Evolutionary conservation across 92 coral and sea anemone species (phyloP).

Genomic region (Epizoanthus stellaris): DNA sequence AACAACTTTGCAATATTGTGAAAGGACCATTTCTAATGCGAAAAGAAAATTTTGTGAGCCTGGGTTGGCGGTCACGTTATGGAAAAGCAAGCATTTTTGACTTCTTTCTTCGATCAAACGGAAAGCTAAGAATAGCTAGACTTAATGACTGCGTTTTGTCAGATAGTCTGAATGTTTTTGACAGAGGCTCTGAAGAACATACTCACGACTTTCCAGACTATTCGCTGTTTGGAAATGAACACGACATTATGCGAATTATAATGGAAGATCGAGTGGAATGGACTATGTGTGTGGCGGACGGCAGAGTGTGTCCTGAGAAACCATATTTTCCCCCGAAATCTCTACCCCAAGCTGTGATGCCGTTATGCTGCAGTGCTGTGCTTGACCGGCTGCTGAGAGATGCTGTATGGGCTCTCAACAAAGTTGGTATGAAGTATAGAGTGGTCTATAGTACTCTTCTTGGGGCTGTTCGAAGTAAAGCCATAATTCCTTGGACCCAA

Average conservation of each 20-base stretch:
- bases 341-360: conserved; percentile 36
- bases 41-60: conserved; percentile 31
- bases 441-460: conserved; percentile 67
- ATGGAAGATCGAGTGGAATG: conserved; percentile 68
- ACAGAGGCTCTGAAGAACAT: conserved; percentile 58
- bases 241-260: conserved; percentile 60
- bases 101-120: conserved; percentile 72
- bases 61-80: conserved; percentile 33
- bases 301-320: conserved; percentile 67
- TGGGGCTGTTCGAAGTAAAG: conserved; percentile 66
- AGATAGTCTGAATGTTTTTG: conserved; percentile 39
- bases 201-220: conserved; percentile 53
- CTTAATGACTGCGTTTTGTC: conserved; percentile 55
- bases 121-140: conserved; percentile 60
- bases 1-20: conserved; percentile 49
- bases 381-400: conserved; percentile 60
- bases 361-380: conserved; percentile 69
- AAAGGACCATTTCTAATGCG: conserved; percentile 64
- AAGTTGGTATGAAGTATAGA: conserved; percentile 45
- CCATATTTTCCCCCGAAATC: conserved; percentile 30
- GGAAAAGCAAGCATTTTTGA: conserved; percentile 58
- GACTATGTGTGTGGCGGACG: conserved; percentile 68
- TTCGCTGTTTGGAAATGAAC: conserved; percentile 46
- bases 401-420: conserved; percentile 41
- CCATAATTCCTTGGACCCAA: conserved; percentile 72